Base-by-base conservation (phyloP, 1,140 invertebrate species). In the Monochamus saltuarius region DNA sequence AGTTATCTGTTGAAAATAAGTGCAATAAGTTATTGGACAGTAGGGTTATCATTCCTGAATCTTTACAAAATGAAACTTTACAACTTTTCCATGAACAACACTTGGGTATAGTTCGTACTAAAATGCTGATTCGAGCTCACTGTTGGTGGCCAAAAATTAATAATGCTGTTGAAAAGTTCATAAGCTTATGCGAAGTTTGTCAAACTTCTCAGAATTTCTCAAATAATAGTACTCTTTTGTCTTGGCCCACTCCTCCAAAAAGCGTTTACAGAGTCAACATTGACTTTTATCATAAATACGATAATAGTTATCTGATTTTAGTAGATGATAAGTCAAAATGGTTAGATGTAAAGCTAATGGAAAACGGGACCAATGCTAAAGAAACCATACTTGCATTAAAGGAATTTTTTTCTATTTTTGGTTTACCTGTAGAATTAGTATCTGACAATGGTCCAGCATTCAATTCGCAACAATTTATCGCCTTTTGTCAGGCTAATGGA, bases 381-480 rank as follows among this genome's bases (percentile, higher is more conserved):
- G 22, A 29, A 29, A 29, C 22, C 2, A 29, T 29, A 29, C 6
- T 6, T 3, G 59, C 54, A 47, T 19, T 59, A 14, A 59, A 56
- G 49, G 2, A 63, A 34, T 38, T 52, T 38, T 60, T 64, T 56
- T 35, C 17, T 17, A 43, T 49, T 16, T 52, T 53, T 62, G 79
- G 78, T 8, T 61, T 80, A 43, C 78, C 78, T 3, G 56, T 73
- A 14, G 64, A 64, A 39, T 38, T 81, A 6, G 73, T 81, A 17
- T 73, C 73, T 0, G 81, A 83, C 63, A 75, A 78, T 62, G 76
- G 73, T 34, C 73, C 76, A 4, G 70, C 78, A 46, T 82, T 81
- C 61, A 70, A 66, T 7, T 76, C 72, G 8, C 40, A 64, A 43
- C 70, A 77, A 64, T 81, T 81, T 62, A 47, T 57, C 62, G 35